These are phyloP conservation scores for Periophthalmus magnuspinnatus DNA, from an alignment of 2,797 vertebrate genomes.

Conservation along the genomic window DNA sequence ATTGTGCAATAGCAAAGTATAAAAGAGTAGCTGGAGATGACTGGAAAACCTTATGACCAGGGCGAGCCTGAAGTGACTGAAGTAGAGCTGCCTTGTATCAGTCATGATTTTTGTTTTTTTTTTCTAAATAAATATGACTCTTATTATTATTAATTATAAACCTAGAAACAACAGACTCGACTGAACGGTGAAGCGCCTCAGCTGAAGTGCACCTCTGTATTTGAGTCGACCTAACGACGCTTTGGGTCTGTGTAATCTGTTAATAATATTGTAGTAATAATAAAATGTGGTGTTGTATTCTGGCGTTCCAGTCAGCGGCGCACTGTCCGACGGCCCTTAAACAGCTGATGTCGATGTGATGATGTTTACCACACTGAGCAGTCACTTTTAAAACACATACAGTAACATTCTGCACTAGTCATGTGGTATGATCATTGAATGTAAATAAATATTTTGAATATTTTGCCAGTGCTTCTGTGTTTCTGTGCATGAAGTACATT, in stretches of 20 bases:
- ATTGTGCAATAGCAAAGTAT: slow-evolving; percentile 58
- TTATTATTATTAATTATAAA: too few species aligned
- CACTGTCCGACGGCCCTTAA: slow-evolving; percentile 11
- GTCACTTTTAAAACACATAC: slow-evolving; percentile 8
- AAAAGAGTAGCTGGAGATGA: slow-evolving; percentile 7
- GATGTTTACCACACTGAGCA: slow-evolving; percentile 22
- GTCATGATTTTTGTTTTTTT: slow-evolving; percentile 14
- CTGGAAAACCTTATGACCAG: neutral
- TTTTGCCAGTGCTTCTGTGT: slow-evolving; percentile 34
- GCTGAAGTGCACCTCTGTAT: slow-evolving; percentile 33
- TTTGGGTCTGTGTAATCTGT: slow-evolving; percentile 4
- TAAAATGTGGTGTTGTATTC: slow-evolving; percentile 3
- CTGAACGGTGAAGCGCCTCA: too few species aligned
- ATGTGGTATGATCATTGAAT: slow-evolving; percentile 25
- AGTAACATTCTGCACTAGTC: neutral
- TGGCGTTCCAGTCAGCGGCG: slow-evolving; percentile 1
- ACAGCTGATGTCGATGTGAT: neutral
- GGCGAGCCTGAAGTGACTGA: slow-evolving; percentile 18
- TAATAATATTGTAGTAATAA: slow-evolving; percentile 1
- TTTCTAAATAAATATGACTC: too few species aligned
- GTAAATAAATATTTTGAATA: slow-evolving; percentile 38
- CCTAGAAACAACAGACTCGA: too few species aligned
- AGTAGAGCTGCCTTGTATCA: neutral
- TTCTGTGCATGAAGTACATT: slow-evolving; percentile 73
- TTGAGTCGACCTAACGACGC: slow-evolving; percentile 4